A percentile compares a stretch with the other conserved stretches of the same genome.
These are phyloP conservation scores for Bombus waltoni DNA, from an alignment of 1,140 invertebrate species.

Conservation along the genomic window DNA sequence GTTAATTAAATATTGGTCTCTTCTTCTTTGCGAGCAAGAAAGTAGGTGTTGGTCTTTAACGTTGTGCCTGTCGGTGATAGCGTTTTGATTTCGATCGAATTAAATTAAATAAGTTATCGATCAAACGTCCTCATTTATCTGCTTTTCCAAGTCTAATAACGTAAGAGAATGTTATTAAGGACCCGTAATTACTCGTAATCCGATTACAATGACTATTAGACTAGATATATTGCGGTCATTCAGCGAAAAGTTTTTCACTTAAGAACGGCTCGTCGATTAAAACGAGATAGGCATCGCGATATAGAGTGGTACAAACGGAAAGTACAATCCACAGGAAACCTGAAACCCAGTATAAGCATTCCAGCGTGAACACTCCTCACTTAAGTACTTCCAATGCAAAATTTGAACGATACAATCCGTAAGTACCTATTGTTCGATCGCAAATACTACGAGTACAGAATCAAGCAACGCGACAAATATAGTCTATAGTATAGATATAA, in stretches of 20 bases:
- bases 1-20: not conserved
- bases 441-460: not conserved
- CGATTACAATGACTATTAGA: not conserved
- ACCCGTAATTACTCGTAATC: not conserved
- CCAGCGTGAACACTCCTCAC: not conserved
- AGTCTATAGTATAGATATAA: not conserved
- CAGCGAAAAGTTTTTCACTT: not conserved
- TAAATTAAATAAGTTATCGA: too few relatives aligned
- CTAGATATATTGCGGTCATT: too few relatives aligned
- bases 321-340: not conserved
- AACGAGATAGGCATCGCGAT: not conserved
- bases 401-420: not conserved
- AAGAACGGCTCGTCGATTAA: not conserved
- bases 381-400: not conserved
- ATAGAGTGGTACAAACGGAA: not conserved
- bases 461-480: too few relatives aligned
- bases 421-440: slow-evolving; percentile 14
- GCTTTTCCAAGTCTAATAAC: too few relatives aligned
- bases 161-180: too few relatives aligned
- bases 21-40: too few relatives aligned
- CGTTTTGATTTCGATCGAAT: too few relatives aligned
- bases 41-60: too few relatives aligned
- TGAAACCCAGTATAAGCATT: not conserved
- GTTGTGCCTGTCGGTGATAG: too few relatives aligned
- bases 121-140: too few relatives aligned